A percentile compares a stretch with the other conserved stretches of the same genome.
Conservation (phyloP, 2,113 vertebrate species). For the Petaurus breviceps region DNA sequence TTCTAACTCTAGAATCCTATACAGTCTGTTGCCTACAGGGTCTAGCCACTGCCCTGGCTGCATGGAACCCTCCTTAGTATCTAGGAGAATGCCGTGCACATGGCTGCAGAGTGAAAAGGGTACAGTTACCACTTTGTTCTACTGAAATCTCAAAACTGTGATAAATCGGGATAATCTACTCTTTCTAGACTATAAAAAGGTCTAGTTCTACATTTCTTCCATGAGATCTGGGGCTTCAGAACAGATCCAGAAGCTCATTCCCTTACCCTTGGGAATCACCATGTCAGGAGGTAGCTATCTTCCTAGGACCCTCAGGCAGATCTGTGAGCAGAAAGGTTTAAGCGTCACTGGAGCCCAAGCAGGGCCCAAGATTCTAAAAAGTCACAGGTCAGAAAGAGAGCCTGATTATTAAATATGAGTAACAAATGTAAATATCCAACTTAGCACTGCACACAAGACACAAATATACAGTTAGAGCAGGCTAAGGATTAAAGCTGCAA, state of each 20-base stretch:
- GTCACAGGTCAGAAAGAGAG: constrained; percentile 70
- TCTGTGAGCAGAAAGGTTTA: constrained; percentile 43
- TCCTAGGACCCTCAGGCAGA: constrained; percentile 48
- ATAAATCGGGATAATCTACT: constrained; percentile 12
- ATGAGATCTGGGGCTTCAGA: constrained; percentile 16
- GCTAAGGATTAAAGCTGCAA: constrained; percentile 70
- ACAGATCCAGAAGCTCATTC: background rate
- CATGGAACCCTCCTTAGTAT: background rate
- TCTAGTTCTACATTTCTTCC: background rate
- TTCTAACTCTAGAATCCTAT: background rate
- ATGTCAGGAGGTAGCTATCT: constrained; percentile 48
- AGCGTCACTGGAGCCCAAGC: background rate
- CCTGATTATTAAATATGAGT: constrained; percentile 41
- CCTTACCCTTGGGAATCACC: background rate
- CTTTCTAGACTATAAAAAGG: constrained; percentile 8
- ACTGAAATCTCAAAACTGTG: background rate
- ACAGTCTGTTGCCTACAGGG: background rate
- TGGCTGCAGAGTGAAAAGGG: background rate
- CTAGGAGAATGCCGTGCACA: background rate
- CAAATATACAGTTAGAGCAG: constrained; percentile 65
- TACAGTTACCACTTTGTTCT: background rate
- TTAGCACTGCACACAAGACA: constrained; percentile 62
- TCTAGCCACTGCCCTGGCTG: background rate
- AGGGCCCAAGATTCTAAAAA: background rate
- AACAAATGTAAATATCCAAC: constrained; percentile 52